These are phyloP conservation scores for Mercenaria mercenaria DNA, from an alignment of 1,140 invertebrate genomes.

Conservation along the genomic window DNA sequence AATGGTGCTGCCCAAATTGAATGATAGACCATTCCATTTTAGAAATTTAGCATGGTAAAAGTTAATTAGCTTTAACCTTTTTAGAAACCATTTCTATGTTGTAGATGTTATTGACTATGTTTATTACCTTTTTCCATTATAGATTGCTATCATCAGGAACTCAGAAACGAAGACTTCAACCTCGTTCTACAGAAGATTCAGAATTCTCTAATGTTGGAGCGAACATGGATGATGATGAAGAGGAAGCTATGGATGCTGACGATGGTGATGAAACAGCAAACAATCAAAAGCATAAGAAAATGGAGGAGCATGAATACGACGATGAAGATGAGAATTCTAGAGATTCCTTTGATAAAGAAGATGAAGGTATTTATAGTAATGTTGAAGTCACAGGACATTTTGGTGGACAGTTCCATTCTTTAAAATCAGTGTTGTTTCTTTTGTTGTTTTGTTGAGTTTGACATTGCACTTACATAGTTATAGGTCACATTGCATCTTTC, in stretches of 20 bases:
- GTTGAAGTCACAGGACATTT: too few relatives aligned
- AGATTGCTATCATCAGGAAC: constrained; percentile 20
- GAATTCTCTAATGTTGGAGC: not conserved
- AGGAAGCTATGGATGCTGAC: constrained; percentile 86
- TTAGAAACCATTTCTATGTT: too few relatives aligned
- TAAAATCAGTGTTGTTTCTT: too few relatives aligned
- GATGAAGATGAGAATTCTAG: constrained; percentile 87
- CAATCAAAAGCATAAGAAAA: constrained; percentile 88
- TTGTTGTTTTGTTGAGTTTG: too few relatives aligned
- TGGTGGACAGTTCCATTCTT: too few relatives aligned
- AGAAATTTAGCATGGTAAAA: too few relatives aligned
- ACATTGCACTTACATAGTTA: too few relatives aligned
- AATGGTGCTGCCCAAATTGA: too few relatives aligned
- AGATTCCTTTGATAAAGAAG: not conserved
- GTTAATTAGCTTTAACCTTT: too few relatives aligned
- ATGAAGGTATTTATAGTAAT: not conserved
- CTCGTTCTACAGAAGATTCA: not conserved
- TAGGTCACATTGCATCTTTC: too few relatives aligned
- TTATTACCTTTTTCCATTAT: not conserved
- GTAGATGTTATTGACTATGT: too few relatives aligned
- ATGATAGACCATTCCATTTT: too few relatives aligned
- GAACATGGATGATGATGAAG: constrained; percentile 82
- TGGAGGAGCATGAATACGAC: constrained; percentile 92
- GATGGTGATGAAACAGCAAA: constrained; percentile 87
- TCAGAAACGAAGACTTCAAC: not conserved